phyloP scores from a whole-genome alignment of 2,888 invertebrate species.

The Prostheceraeus crozeri region DNA sequence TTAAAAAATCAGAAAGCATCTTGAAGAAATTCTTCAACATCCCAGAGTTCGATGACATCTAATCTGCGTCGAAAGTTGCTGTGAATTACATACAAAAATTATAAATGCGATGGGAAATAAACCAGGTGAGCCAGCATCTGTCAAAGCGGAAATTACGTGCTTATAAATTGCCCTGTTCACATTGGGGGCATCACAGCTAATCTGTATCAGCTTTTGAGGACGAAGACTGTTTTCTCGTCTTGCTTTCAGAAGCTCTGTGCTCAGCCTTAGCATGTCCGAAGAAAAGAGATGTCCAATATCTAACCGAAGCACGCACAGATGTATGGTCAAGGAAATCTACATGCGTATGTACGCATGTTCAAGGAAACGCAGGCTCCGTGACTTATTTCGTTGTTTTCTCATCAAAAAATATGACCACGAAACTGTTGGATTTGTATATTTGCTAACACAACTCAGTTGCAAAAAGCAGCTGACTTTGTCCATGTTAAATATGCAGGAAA shows the following conservation, averaged over 20 bases:
- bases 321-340: too few species aligned
- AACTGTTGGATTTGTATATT: neutral
- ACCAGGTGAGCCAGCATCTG: constrained; percentile 17
- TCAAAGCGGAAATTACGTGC: neutral
- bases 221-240: neutral
- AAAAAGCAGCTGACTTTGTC: constrained; percentile 1
- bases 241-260: neutral
- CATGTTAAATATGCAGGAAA: constrained; percentile 15
- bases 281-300: constrained; percentile 12
- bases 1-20: constrained; percentile 18
- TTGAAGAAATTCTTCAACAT: neutral
- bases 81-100: neutral
- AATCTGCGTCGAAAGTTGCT: neutral
- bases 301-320: too few species aligned
- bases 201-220: constrained; percentile 1
- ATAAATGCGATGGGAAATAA: neutral
- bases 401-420: neutral
- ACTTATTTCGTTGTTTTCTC: constrained; percentile 6
- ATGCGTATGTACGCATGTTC: too few species aligned
- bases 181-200: constrained; percentile 13
- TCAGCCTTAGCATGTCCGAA: constrained; percentile 6
- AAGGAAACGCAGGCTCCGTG: neutral
- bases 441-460: constrained; percentile 14
- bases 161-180: constrained; percentile 15
- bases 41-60: constrained; percentile 7